Evolutionary conservation across 2,113 vertebrate species (phyloP), one percentile per base, ranked within the genome.

Genomic region (Pygoscelis adeliae): DNA sequence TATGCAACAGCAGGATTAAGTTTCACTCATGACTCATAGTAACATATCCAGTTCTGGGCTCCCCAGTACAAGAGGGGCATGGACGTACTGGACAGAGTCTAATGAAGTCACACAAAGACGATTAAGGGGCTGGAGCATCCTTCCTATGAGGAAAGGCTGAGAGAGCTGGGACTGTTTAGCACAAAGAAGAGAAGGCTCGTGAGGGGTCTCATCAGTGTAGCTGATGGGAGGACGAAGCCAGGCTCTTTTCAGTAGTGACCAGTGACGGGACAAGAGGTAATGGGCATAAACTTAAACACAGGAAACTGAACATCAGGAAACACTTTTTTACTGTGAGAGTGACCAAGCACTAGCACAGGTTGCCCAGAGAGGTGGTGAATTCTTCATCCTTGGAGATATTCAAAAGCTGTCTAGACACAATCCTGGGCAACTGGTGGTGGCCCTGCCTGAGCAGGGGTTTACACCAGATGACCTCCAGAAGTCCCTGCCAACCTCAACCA

Each of bases 1-100:
- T 83, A 71, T 83, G 89, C 77, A 90, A 90, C 55, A 79, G 27
- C 56, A 95, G 59, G 81, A 92, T 94, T 88, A 86, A 81, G 29
- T 91, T 53, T 94, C 50, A n/a, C 42, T 55, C 27, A 3, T 52
- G 25, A 83, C 14, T 76, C 16, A 21, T 17, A 26, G 19, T 8
- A 55, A 59, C 6, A 13, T 5, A 12, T 49, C 30, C 34, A 49
- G 9, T 21, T 86, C 17, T 72, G 70, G 67, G 19, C 36, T 94
- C 65, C 58, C 46, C 23, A 50, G n/a, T 49, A 58, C 27, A 44
- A 58, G 17, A 47, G 29, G 52, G 25, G 11, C 13, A 26, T 27
- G 44, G 40, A 66, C 4, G 1, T 52, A 42, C 32, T 30, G 52
- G 46, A 47, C 22, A 53, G 66, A 66, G 19, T 80, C 67, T 36